Evolutionary conservation across 1,140 invertebrate species (phyloP).

Genomic region (Frieseomelitta varia): DNA sequence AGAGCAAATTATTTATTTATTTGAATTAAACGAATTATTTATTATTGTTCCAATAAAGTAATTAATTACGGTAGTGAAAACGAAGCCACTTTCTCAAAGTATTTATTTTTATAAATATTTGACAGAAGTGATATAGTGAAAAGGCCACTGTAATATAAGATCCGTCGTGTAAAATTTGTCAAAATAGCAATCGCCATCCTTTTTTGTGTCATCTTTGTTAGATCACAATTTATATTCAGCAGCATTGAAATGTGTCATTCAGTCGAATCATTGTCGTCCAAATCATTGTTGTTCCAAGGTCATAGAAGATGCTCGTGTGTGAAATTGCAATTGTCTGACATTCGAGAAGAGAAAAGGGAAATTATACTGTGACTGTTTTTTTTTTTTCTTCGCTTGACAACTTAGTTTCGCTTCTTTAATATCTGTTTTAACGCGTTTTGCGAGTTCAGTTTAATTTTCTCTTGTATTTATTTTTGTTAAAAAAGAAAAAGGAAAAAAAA

Average conservation of each 20-base stretch:
- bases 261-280: slow-evolving; percentile 60
- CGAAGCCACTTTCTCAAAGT: slow-evolving; percentile 76
- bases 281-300: slow-evolving; percentile 51
- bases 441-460: slow-evolving; percentile 55
- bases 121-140: slow-evolving; percentile 57
- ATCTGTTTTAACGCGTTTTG: slow-evolving; percentile 62
- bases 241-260: slow-evolving; percentile 61
- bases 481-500: slow-evolving; percentile 14
- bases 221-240: slow-evolving; percentile 63
- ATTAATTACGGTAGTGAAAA: slow-evolving; percentile 75
- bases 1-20: slow-evolving; percentile 82
- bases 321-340: slow-evolving; percentile 64
- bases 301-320: slow-evolving; percentile 71
- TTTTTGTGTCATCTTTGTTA: slow-evolving; percentile 68
- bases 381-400: slow-evolving; percentile 68
- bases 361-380: slow-evolving; percentile 65
- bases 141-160: slow-evolving; percentile 63
- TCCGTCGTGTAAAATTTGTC: slow-evolving; percentile 56
- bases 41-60: slow-evolving; percentile 73
- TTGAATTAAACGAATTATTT: slow-evolving; percentile 81
- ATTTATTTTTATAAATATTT: slow-evolving; percentile 83
- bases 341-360: slow-evolving; percentile 17
- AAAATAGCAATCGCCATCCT: slow-evolving; percentile 69
- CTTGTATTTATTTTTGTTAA: slow-evolving; percentile 36
- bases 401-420: slow-evolving; percentile 72